These are phyloP conservation scores for Mergus octosetaceus DNA, from an alignment of 2,797 vertebrate genomes.

Conservation along the genomic window DNA sequence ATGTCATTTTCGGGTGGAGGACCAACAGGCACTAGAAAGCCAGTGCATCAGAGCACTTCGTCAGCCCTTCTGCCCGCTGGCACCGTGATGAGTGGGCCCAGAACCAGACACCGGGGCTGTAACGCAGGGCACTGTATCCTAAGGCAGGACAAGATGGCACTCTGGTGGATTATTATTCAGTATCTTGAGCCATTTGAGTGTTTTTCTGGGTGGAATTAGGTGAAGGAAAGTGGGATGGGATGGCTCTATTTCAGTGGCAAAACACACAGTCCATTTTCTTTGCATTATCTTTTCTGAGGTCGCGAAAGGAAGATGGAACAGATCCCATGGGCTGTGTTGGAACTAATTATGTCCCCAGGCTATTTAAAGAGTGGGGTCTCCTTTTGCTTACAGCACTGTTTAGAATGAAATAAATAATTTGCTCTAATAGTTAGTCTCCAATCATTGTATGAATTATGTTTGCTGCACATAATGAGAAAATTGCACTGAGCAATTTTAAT, in stretches of 20 bases:
- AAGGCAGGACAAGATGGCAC: neutral
- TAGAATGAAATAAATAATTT: constrained; percentile 29
- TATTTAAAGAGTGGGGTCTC: neutral
- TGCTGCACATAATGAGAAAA: neutral
- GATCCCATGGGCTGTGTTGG: neutral
- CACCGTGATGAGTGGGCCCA: neutral
- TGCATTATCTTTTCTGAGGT: neutral
- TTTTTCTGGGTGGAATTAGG: neutral
- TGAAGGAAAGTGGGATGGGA: neutral
- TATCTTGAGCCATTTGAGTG: neutral
- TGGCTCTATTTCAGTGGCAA: neutral
- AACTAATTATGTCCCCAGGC: neutral
- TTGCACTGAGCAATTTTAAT: neutral
- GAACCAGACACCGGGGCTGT: neutral
- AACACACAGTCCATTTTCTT: constrained; percentile 18
- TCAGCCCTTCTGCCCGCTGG: neutral
- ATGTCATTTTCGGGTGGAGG: accelerated
- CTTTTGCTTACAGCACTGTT: constrained; percentile 6
- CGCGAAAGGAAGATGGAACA: neutral
- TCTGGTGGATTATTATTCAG: neutral
- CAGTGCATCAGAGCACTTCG: neutral
- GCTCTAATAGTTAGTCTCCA: neutral
- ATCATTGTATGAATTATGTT: constrained; percentile 1
- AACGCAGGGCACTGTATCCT: neutral
- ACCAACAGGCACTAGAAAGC: neutral